Base-by-base conservation (phyloP, 1,140 invertebrate genomes). In the Brachionus rotundiformis region DNA sequence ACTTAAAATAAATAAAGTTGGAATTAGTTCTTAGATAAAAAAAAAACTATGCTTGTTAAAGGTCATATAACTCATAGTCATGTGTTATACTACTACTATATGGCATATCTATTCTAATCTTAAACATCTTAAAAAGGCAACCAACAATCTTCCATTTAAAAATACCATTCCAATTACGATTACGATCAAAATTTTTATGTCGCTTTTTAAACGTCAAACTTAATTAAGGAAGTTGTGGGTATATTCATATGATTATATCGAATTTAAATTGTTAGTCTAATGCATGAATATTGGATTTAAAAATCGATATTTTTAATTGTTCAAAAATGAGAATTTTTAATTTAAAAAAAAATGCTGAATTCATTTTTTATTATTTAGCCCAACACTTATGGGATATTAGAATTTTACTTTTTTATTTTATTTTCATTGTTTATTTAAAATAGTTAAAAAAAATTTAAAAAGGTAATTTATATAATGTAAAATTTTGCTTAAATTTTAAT, bases 21-120 rank as follows among this genome's bases (percentile, higher is more conserved):
- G 61, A 63, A 63, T 63, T 63, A 63, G 61, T 63, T 63, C 61
- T 63, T 63, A 63, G 29, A 8, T n/a, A n/a, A n/a, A n/a, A n/a
- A n/a, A 63, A 13, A 63, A 63, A 63, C 25, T 33, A 29, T 29
- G 25, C 25, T 27, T 29, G 25, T 27, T 29, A 29, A 63, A 63
- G 25, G 61, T 63, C 61, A 63, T n/a, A 63, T 63, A 63, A 63
- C 61, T 63, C 29, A 29, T 63, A 63, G 25, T 63, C 29, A 10
- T 63, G 29, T 29, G n/a, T 63, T 63, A 6, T 29, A 63, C 29
- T 2, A 54, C 23, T 29, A 63, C 29, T 2, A 54, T 54, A 10
- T 54, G 47, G n/a, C 47, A 54, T 23, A 54, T 54, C 47, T 54
- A 23, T 54, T 54, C 23, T 54, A 54, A 54, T 54, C 47, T 16